Base-by-base conservation (phyloP, 2,113 vertebrate species). In the Lepisosteus oculatus region DNA sequence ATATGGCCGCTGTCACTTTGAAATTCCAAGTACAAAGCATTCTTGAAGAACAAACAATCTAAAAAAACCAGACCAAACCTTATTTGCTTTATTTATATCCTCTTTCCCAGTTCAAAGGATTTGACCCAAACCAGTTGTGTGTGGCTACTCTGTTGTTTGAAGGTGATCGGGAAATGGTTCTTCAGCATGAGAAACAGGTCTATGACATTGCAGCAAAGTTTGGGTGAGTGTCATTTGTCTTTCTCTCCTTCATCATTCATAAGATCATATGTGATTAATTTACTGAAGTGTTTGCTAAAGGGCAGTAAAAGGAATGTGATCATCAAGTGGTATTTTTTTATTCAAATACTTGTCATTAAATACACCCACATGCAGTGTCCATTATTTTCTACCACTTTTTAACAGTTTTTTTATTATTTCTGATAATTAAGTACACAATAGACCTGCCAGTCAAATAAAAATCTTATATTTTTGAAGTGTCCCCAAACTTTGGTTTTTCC, bases 101-200 rank as follows among this genome's bases (percentile, higher is more conserved):
- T 78, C 77, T 82, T 85, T 80, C 81, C 72, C 87, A 99, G 97
- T 99, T 99, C 85, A 99, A 98, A 95, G 97, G 97, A 70, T 99
- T 99, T 82, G 96, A 99, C 88, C 94, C 93, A 55, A 93, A 94
- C 83, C 70, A 86, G 67, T 72, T 99, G 81, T 97, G 96, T 83
- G 95, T 99, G 63, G 96, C 96, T 74, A 99, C 97, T 0, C 92
- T 99, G 76, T 90, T 99, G 72, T 99, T 99, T 74, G 97, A 99
- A 70, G 97, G 97, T 44, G 90, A 95, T 79, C 93, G 97, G 59
- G 97, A 98, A 85, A 98, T 93, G 81, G 97, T 98, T 80, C 91
- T 99, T 86, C 96, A 98, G 84, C 97, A 99, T 57, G 97, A 99
- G 87, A 99, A 99, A 78, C 97, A 99, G 87, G 97, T 99, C 68